Percentiles rank a stretch among this genome's conserved stretches.
phyloP scores from a whole-genome alignment of 2,797 vertebrate genomes.

The Sylvilagus floridanus region DNA sequence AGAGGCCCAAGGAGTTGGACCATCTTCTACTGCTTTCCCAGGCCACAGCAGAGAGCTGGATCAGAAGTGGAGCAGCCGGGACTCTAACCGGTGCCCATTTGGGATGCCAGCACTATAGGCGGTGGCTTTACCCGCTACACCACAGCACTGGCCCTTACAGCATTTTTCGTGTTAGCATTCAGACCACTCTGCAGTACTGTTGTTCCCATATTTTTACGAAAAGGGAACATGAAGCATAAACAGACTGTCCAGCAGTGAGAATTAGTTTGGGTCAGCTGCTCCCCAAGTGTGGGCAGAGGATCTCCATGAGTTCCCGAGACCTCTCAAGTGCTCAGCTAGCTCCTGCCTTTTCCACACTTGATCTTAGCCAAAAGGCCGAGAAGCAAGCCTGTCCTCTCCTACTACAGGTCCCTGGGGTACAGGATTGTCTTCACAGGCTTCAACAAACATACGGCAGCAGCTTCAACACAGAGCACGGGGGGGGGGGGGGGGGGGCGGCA shows the following conservation, averaged over 20 bases:
- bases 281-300: neutral
- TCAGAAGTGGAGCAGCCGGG: no score
- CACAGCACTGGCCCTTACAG: no score
- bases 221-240: neutral
- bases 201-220: slow-evolving; percentile 16
- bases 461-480: neutral
- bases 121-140: no score
- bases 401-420: neutral
- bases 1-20: no score
- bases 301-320: neutral
- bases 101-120: no score
- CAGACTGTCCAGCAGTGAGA: neutral
- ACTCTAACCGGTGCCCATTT: no score
- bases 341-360: neutral
- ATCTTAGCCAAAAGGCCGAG: no score
- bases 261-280: neutral
- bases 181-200: neutral
- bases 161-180: neutral
- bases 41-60: no score
- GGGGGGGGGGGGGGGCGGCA: no score
- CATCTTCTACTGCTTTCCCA: no score
- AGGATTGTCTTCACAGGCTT: neutral
- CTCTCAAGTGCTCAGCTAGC: neutral
- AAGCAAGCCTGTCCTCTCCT: neutral
- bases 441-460: neutral